Evolutionary conservation across 2,113 vertebrate species (phyloP).

Genomic region (Acrocephalus arundinaceus): DNA sequence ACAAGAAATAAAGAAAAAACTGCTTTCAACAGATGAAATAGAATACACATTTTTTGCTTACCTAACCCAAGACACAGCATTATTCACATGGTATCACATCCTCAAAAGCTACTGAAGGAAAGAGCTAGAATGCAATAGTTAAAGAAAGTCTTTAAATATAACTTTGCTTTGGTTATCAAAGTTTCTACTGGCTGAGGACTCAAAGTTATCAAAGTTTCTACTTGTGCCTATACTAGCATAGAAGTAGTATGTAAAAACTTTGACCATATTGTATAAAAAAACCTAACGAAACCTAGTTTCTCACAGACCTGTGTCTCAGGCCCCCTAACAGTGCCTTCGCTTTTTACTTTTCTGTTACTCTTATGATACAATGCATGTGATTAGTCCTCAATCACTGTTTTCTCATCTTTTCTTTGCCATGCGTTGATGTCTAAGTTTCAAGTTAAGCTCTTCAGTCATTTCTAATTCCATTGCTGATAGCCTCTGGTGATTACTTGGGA

Average conservation of each 20-base stretch:
- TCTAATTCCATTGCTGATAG: neutral
- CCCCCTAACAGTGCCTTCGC: neutral
- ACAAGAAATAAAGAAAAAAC: too few relatives aligned
- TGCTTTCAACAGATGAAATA: too few relatives aligned
- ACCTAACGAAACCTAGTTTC: neutral
- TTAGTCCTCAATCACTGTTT: neutral
- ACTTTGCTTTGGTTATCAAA: neutral
- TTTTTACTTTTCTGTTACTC: neutral
- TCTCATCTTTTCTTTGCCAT: neutral
- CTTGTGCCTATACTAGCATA: neutral
- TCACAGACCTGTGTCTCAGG: neutral
- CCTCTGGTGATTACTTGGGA: neutral
- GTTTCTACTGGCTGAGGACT: neutral
- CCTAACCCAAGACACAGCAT: too few relatives aligned
- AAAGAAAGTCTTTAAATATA: neutral
- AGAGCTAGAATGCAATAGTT: neutral
- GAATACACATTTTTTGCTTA: too few relatives aligned
- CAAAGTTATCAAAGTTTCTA: neutral
- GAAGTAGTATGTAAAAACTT: neutral
- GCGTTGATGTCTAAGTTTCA: neutral
- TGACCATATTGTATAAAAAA: neutral
- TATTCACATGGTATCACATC: neutral
- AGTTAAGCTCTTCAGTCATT: neutral
- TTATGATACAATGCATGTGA: rapidly evolving
- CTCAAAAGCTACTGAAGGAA: neutral